These are phyloP conservation scores for Acheta domesticus DNA, from an alignment of 2,888 invertebrate species.

Conservation along the genomic window DNA sequence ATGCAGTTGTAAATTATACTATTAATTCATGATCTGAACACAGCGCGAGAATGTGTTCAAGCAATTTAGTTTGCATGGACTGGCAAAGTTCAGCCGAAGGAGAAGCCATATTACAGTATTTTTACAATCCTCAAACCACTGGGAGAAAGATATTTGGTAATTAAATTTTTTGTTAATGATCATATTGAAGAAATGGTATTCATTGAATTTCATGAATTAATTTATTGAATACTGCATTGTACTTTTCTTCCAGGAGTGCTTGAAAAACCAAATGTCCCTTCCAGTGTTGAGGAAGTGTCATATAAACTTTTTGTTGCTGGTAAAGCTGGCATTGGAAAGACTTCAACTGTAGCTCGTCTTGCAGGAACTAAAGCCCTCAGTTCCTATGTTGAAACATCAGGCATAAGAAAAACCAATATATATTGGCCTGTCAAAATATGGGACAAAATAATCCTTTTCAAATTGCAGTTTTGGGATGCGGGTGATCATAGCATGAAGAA, in stretches of 20 bases:
- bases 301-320: slow-evolving; percentile 57
- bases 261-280: slow-evolving; percentile 52
- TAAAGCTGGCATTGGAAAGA: slow-evolving; percentile 55
- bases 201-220: no score
- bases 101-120: slow-evolving; percentile 43
- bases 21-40: no score
- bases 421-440: slow-evolving; percentile 58
- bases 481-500: slow-evolving; percentile 55
- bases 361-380: slow-evolving; percentile 48
- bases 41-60: background rate
- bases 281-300: slow-evolving; percentile 53
- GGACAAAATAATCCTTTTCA: slow-evolving; percentile 54
- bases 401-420: slow-evolving; percentile 53
- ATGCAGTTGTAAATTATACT: no score
- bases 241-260: slow-evolving; percentile 48
- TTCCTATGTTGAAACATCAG: slow-evolving; percentile 49
- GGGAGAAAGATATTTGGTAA: slow-evolving; percentile 39
- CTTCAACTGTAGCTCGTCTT: slow-evolving; percentile 52
- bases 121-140: slow-evolving; percentile 41
- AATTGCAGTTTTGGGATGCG: slow-evolving; percentile 58
- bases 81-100: slow-evolving; percentile 46
- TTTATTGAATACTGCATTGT: background rate
- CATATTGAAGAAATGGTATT: background rate
- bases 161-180: background rate
- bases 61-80: slow-evolving; percentile 38